These are phyloP conservation scores for Ciconia nigra DNA, from an alignment of 2,797 vertebrate genomes.

Conservation along the genomic window DNA sequence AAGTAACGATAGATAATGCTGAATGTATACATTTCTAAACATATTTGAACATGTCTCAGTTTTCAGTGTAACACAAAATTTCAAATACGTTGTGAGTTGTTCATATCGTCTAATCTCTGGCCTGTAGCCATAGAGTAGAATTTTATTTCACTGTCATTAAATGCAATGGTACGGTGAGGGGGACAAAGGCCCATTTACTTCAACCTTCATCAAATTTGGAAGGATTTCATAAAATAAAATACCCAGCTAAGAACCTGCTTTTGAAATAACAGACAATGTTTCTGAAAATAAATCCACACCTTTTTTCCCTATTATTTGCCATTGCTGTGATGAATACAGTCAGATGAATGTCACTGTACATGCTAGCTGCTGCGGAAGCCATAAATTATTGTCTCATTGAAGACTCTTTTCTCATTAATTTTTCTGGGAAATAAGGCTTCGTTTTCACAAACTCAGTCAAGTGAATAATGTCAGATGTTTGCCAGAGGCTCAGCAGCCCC, in stretches of 20 bases:
- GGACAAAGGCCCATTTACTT: constrained; percentile 8
- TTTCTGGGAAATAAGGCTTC: constrained; percentile 58
- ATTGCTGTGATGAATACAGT: not conserved
- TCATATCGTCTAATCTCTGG: not conserved
- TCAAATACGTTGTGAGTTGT: not conserved
- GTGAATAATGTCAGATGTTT: constrained; percentile 37
- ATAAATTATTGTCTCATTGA: constrained; percentile 69
- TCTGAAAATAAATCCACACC: not conserved
- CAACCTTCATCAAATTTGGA: constrained; percentile 1
- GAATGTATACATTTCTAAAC: not conserved
- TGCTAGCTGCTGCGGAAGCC: not conserved
- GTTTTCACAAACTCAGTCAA: constrained; percentile 36
- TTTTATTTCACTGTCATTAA: not conserved
- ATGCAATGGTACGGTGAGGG: not conserved
- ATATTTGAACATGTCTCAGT: not conserved
- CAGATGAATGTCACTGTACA: not conserved
- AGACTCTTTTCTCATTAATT: constrained; percentile 70
- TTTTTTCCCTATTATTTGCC: not conserved
- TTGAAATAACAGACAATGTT: not conserved
- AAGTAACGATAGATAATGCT: fast-evolving
- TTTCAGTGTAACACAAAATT: not conserved
- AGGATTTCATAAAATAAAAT: not conserved
- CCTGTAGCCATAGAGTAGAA: not conserved
- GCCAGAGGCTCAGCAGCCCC: not conserved
- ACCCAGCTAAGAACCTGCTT: not conserved